These are phyloP conservation scores for Dasysyrphus tricinctus DNA, from an alignment of 2,888 invertebrate genomes.

Conservation along the genomic window DNA sequence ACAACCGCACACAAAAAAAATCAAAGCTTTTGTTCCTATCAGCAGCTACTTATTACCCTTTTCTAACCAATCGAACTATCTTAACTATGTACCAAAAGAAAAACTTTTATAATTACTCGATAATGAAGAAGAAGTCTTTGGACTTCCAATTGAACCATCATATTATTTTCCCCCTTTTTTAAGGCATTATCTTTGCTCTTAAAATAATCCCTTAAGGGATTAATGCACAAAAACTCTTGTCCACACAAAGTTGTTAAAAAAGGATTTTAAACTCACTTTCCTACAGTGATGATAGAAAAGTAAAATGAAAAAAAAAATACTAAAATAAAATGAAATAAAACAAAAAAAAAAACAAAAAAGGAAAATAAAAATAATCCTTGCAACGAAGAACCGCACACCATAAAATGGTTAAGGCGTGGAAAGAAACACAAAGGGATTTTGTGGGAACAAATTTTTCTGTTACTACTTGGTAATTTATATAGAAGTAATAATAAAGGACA, in stretches of 20 bases:
- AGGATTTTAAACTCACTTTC: constrained; percentile 36
- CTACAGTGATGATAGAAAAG: constrained; percentile 2
- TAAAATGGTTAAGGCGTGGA: constrained; percentile 52
- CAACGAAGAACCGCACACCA: constrained; percentile 29
- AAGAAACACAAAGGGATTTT: constrained; percentile 35
- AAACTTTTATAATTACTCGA: constrained; percentile 60
- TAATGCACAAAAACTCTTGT: constrained; percentile 29
- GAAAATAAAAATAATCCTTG: constrained; percentile 23
- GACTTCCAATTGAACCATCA: constrained; percentile 45
- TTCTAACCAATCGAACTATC: constrained; percentile 34
- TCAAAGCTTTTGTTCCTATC: background rate
- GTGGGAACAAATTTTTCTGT: constrained; percentile 31
- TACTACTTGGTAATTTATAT: background rate
- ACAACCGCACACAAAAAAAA: background rate
- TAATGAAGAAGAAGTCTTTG: constrained; percentile 23
- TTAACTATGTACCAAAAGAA: background rate
- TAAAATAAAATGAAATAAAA: background rate
- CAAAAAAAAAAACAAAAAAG: background rate
- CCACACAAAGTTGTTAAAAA: constrained; percentile 30
- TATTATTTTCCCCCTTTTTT: background rate
- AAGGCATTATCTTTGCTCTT: constrained; percentile 23
- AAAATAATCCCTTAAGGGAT: constrained; percentile 3
- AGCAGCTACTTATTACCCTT: constrained; percentile 1
- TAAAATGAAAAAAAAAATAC: constrained; percentile 11
- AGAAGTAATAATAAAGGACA: background rate